Base-by-base conservation (phyloP, 1,140 invertebrate species). In the Drosophila kikkawai region DNA sequence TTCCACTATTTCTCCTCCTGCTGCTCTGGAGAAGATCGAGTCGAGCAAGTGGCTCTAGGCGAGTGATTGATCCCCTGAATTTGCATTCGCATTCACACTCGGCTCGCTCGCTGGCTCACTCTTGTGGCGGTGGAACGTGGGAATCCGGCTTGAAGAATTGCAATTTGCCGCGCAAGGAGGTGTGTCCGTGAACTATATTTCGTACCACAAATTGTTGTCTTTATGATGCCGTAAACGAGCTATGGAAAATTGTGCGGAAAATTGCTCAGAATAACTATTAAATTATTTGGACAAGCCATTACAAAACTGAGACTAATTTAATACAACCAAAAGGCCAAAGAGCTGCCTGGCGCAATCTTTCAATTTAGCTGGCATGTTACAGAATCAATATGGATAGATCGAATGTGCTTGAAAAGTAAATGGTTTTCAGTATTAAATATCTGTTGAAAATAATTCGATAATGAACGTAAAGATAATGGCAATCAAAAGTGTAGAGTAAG, bases 41-140 rank as follows among this genome's bases (percentile, higher is more conserved):
- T 15, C n/a, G 36, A 42, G 45, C 47, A 42, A 48, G 22, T 48
- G 42, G 42, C 58, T 74, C 79, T 88, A 88, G 85, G 81, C 79
- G 74, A 67, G 75, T 82, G 86, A 90, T 88, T 79, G 84, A 87
- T 87, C 87, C 85, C 67, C 82, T 75, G 77, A 48, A 58, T 70
- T 61, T 53, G 74, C 60, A 63, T 78, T 70, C 36, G 58, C 48
- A 77, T 61, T 73, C 71, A 39, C 71, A 74, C 36, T 55, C 22
- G 47, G 3, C 69, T 36, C 36, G 37, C 34, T 59, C 34, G 69
- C 36, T 50, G 13, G 34, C 7, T 47, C 19, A 12, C 50, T 34
- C 55, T 69, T 75, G 85, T 67, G 85, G 85, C 74, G 82, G 66
- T 41, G 53, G 55, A 90, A 88, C 85, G 85, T 88, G 85, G 81